A percentile compares a stretch with the other conserved stretches of the same genome.
Evolutionary conservation across 2,888 invertebrate genomes (phyloP).

Genomic region (Achlya flavicornis): DNA sequence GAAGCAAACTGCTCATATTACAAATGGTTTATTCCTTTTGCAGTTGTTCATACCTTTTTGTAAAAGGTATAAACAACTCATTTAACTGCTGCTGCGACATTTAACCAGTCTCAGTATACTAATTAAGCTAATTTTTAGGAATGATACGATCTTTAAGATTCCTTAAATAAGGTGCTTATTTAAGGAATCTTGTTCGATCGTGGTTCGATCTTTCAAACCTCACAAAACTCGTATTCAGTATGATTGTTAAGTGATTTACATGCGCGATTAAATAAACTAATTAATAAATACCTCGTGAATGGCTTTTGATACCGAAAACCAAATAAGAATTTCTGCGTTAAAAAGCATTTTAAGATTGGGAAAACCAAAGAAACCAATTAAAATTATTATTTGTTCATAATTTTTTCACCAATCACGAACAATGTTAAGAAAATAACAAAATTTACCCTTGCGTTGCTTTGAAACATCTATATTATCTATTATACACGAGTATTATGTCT

Average conservation of each 20-base stretch:
- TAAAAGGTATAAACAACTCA: too few relatives aligned
- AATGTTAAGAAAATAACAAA: neutral
- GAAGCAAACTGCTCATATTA: neutral
- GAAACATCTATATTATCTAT: too few relatives aligned
- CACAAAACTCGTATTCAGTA: neutral
- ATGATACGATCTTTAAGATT: conserved; percentile 44
- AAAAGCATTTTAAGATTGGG: neutral
- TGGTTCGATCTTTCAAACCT: conserved; percentile 18
- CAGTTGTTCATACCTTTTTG: conserved; percentile 31
- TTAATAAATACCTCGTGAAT: neutral
- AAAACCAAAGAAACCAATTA: too few relatives aligned
- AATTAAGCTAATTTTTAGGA: conserved; percentile 55
- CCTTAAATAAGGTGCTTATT: too few relatives aligned
- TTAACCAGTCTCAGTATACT: conserved; percentile 41
- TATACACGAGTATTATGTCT: too few relatives aligned
- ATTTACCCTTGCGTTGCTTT: neutral
- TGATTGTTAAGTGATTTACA: neutral
- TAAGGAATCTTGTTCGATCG: conserved; percentile 40
- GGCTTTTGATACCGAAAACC: neutral
- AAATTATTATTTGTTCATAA: neutral
- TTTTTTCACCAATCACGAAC: neutral
- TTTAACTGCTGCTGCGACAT: too few relatives aligned
- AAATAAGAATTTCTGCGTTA: neutral
- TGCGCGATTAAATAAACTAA: neutral
- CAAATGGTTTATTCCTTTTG: conserved; percentile 40